phyloP scores from a whole-genome alignment of 1,140 invertebrate species.

The Popillia japonica region DNA sequence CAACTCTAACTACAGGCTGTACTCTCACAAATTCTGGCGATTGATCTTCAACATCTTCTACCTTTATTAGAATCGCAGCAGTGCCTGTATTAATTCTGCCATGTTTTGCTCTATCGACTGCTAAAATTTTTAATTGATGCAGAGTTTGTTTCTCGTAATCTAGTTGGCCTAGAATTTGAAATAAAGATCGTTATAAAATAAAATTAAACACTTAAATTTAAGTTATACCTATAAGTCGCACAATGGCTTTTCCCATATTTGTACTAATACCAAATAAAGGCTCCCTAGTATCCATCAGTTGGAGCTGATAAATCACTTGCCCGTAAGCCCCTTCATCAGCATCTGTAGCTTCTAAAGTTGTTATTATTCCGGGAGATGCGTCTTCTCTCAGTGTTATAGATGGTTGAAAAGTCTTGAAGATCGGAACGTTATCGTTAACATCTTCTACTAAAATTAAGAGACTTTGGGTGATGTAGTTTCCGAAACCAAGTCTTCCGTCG shows the following conservation, averaged over 20 bases:
- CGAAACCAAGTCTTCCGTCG: constrained; percentile 85
- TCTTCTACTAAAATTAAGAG: constrained; percentile 89
- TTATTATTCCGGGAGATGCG: constrained; percentile 74
- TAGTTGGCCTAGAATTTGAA: constrained; percentile 61
- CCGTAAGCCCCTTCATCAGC: constrained; percentile 91
- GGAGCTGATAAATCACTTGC: constrained; percentile 70
- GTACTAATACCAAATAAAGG: constrained; percentile 83
- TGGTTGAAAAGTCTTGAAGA: constrained; percentile 85
- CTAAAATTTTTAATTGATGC: constrained; percentile 85
- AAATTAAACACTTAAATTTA: constrained; percentile 14
- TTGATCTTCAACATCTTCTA: constrained; percentile 89
- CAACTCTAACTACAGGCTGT: constrained; percentile 84
- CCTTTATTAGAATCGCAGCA: constrained; percentile 85
- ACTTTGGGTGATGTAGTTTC: constrained; percentile 90
- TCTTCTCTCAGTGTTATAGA: constrained; percentile 83
- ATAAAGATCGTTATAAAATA: background rate
- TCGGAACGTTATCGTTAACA: constrained; percentile 89
- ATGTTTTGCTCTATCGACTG: constrained; percentile 84
- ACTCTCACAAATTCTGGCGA: constrained; percentile 89
- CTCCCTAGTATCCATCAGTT: constrained; percentile 83
- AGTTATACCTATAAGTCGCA: constrained; percentile 73
- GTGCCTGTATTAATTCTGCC: constrained; percentile 85
- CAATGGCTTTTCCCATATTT: constrained; percentile 85
- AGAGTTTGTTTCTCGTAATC: constrained; percentile 90
- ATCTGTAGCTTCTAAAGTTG: constrained; percentile 86